A percentile compares a stretch with the other conserved stretches of the same genome.
Conservation (phyloP, 2,888 invertebrate genomes). For the Cetonia aurata region DNA sequence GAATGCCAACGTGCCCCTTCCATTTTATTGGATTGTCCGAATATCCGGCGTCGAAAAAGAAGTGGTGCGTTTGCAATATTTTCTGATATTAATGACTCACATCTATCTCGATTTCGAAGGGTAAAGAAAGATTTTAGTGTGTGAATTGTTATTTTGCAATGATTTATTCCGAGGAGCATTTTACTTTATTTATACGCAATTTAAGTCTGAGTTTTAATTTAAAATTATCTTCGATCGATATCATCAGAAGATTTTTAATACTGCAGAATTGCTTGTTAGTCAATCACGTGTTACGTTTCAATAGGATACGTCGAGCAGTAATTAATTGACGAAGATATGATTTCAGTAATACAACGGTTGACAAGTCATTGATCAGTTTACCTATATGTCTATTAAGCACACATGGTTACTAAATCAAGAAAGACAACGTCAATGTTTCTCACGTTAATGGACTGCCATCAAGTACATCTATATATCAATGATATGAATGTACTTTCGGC, state of each 20-base stretch:
- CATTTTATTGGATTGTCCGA: slow-evolving; percentile 36
- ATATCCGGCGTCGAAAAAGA: slow-evolving; percentile 26
- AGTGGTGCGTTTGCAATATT: slow-evolving; percentile 28
- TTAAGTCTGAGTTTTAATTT: too few relatives aligned
- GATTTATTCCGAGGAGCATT: too few relatives aligned
- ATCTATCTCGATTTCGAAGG: slow-evolving; percentile 24
- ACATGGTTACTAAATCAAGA: slow-evolving; percentile 6
- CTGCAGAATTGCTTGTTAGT: too few relatives aligned
- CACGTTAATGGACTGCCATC: background rate
- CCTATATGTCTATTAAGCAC: background rate
- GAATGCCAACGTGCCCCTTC: slow-evolving; percentile 32
- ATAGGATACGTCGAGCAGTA: background rate
- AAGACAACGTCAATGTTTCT: slow-evolving; percentile 2
- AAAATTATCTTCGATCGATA: too few relatives aligned
- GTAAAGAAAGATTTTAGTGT: background rate
- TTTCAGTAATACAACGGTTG: background rate
- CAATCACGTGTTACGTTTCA: too few relatives aligned
- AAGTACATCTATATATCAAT: background rate
- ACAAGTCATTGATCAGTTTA: background rate
- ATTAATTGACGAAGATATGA: background rate
- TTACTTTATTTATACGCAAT: too few relatives aligned
- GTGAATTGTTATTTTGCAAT: too few relatives aligned
- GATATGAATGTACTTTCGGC: too few relatives aligned
- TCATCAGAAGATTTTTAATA: too few relatives aligned
- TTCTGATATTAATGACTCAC: slow-evolving; percentile 19